Base-by-base conservation (phyloP, 2,888 invertebrate genomes). In the Operophtera brumata region DNA sequence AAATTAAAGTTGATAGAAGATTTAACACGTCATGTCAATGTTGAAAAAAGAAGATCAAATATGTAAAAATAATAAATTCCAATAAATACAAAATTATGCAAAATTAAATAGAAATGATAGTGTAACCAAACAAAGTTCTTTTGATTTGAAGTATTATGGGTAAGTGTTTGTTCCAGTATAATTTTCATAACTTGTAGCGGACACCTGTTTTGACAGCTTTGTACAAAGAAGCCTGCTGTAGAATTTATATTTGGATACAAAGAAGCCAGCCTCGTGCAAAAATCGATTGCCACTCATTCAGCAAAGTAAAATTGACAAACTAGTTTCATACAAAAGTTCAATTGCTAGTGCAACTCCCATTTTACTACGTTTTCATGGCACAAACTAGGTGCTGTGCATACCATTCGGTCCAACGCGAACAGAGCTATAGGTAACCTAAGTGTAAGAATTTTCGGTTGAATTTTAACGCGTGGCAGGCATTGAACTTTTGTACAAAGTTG, bases 401-500 rank as follows among this genome's bases (percentile, higher is more conserved):
- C 11, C 6, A 35, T 50, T 39, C 20, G 4, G 20, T 10, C 2
- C 40, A 44, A 32, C 44, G 43, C 28, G 10, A 30, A 50, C 9
- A 34, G n/a, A 37, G 20, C n/a, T 34, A 32, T 6, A 12, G 32
- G 1, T 28, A 8, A 28, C 8, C 7, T 30, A 30, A 4, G 11
- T 28, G 39, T 35, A 6, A 14, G 25, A n/a, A 25, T 6, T 40
- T 32, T 20, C 26, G 11, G 14, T 10, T 45, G 8, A 34, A 40
- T 44, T 46, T 46, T 13, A 50, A 47, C 50, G 61, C 64, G 58
- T 62, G 61, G 65, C 75, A 78, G 77, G 78, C 75, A 71, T 82
- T 84, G 79, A 84, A 83, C 82, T 85, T 85, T 84, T 83, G 84
- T 84, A 84, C 84, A 86, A 85, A 84, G 85, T 84, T 85, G 84